These are phyloP conservation scores for Trachythela sp. DNA, from an alignment of 64 coral and sea anemone genomes.

Conservation along the genomic window DNA sequence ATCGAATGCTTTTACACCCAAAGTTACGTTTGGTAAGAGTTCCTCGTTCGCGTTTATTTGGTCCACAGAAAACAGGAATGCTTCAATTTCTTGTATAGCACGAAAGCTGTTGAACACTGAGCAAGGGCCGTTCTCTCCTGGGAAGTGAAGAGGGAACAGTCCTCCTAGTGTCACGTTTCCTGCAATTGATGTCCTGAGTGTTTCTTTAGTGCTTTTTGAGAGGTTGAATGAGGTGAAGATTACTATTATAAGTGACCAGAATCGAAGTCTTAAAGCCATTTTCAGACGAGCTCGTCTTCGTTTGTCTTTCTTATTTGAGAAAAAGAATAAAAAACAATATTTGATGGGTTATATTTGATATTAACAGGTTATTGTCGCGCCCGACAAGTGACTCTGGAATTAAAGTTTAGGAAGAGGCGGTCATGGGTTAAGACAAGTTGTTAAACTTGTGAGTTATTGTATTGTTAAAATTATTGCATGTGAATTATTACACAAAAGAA, in stretches of 20 bases:
- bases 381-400: too few species aligned
- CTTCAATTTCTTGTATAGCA: not conserved
- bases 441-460: too few species aligned
- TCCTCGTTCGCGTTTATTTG: not conserved
- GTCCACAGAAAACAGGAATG: not conserved
- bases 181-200: not conserved
- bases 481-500: too few species aligned
- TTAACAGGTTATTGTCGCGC: too few species aligned
- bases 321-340: too few species aligned
- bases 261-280: not conserved
- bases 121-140: not conserved
- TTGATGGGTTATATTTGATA: too few species aligned
- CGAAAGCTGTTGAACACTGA: not conserved
- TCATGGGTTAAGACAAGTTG: too few species aligned
- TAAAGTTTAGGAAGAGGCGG: too few species aligned
- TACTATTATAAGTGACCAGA: not conserved
- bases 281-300: not conserved
- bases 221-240: too few species aligned
- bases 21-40: not conserved
- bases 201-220: not conserved
- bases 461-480: too few species aligned
- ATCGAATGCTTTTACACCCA: constrained; percentile 10
- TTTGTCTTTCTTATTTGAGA: too few species aligned
- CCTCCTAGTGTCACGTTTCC: not conserved
- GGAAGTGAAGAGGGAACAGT: not conserved